Evolutionary conservation across 2,797 vertebrate species (phyloP).

Genomic region (Phoxinus dragarum): DNA sequence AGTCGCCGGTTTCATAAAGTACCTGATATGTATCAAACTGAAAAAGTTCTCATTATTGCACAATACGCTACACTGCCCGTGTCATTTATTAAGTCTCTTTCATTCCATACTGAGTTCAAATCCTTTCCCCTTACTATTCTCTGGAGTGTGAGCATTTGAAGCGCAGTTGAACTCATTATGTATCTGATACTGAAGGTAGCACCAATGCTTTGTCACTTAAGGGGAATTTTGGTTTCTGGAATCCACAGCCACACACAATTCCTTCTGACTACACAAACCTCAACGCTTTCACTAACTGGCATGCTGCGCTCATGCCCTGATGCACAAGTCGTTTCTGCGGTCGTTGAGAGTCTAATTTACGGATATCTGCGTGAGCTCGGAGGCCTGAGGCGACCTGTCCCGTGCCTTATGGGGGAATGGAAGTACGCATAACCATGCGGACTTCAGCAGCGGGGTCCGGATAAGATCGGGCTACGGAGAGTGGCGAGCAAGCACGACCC

Average conservation of each 20-base stretch:
- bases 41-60: constrained; percentile 42
- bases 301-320: constrained; percentile 26
- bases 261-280: constrained; percentile 28
- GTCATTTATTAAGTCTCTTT: constrained; percentile 40
- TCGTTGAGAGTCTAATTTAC: constrained; percentile 78
- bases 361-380: constrained; percentile 78
- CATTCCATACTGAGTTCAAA: constrained; percentile 42
- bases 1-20: constrained; percentile 28
- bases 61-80: not conserved
- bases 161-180: constrained; percentile 47
- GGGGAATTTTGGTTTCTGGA: constrained; percentile 11
- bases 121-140: constrained; percentile 33
- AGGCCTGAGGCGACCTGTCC: constrained; percentile 75
- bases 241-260: constrained; percentile 4
- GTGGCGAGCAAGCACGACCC: constrained; percentile 72
- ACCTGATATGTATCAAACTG: constrained; percentile 41
- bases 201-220: constrained; percentile 42
- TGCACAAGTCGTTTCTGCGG: constrained; percentile 30
- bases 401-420: constrained; percentile 66
- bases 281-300: constrained; percentile 15
- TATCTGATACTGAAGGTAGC: constrained; percentile 29
- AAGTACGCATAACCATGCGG: constrained; percentile 62
- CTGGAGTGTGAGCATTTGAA: constrained; percentile 49
- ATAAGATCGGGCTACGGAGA: constrained; percentile 78
- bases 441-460: constrained; percentile 75